These are phyloP conservation scores for Troides aeacus DNA, from an alignment of 2,888 invertebrate species.

Conservation along the genomic window DNA sequence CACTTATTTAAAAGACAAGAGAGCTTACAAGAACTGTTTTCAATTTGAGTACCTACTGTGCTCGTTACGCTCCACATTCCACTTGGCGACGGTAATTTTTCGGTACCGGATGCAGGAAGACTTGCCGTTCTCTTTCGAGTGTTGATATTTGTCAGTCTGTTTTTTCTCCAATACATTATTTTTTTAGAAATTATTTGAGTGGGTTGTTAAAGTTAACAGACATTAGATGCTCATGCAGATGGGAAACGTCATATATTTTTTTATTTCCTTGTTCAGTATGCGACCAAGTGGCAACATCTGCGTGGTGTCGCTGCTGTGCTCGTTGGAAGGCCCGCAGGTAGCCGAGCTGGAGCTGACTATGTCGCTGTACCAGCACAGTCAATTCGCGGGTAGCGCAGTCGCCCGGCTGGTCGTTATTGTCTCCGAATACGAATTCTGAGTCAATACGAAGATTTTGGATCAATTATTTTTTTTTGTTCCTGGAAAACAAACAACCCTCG, in stretches of 20 bases:
- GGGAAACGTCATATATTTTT: not conserved
- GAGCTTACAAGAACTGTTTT: too few relatives aligned
- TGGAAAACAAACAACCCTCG: not conserved
- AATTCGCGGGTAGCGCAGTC: conserved; percentile 89
- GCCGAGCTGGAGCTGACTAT: conserved; percentile 93
- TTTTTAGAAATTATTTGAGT: too few relatives aligned
- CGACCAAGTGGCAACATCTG: conserved; percentile 84
- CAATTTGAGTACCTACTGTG: too few relatives aligned
- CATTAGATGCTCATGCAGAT: too few relatives aligned
- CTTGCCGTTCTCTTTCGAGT: too few relatives aligned
- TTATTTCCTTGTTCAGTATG: conserved; percentile 57
- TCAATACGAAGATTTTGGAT: not conserved
- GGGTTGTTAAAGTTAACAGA: too few relatives aligned
- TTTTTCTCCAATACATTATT: too few relatives aligned
- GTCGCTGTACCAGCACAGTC: conserved; percentile 87
- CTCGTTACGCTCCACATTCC: too few relatives aligned
- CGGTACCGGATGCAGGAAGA: too few relatives aligned
- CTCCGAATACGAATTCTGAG: conserved; percentile 85
- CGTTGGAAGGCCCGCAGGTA: conserved; percentile 92
- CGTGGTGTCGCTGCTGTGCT: conserved; percentile 85
- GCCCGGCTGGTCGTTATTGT: conserved; percentile 92
- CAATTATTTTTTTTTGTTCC: not conserved
- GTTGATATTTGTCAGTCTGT: too few relatives aligned
- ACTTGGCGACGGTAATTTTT: too few relatives aligned
- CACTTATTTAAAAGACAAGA: too few relatives aligned